These are phyloP conservation scores for Leuciscus waleckii DNA, from an alignment of 2,797 vertebrate genomes.

Conservation along the genomic window DNA sequence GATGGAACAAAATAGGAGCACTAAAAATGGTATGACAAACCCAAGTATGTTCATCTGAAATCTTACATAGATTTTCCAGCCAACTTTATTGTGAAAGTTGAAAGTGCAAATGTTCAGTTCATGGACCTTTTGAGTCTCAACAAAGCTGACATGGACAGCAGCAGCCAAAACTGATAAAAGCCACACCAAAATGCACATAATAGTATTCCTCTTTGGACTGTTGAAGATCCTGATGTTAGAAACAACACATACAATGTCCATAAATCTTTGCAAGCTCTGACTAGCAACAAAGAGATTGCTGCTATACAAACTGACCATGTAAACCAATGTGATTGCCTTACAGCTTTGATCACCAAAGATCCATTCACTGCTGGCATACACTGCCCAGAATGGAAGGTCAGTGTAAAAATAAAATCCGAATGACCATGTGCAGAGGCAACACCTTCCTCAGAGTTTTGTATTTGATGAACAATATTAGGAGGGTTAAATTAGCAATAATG, in stretches of 20 bases:
- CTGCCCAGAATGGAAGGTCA: constrained; percentile 78
- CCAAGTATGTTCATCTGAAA: constrained; percentile 73
- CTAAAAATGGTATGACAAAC: constrained; percentile 74
- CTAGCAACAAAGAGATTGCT: constrained; percentile 78
- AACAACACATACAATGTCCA: constrained; percentile 64
- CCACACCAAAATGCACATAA: constrained; percentile 66
- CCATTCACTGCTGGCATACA: constrained; percentile 67
- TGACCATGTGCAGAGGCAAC: constrained; percentile 74
- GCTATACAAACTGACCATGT: constrained; percentile 76
- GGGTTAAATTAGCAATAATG: constrained; percentile 67
- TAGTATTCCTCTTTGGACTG: constrained; percentile 45
- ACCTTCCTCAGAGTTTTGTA: constrained; percentile 61
- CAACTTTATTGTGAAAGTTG: constrained; percentile 65
- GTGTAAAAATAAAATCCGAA: constrained; percentile 77
- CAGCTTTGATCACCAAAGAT: constrained; percentile 73
- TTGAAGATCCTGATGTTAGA: constrained; percentile 46
- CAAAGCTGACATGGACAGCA: constrained; percentile 73
- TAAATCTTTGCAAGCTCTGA: constrained; percentile 76
- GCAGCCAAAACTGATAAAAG: constrained; percentile 68
- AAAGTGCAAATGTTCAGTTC: constrained; percentile 65
- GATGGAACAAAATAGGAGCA: constrained; percentile 73
- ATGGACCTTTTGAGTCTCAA: constrained; percentile 48
- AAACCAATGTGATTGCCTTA: constrained; percentile 70
- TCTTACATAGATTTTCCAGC: constrained; percentile 73
- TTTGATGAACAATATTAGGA: constrained; percentile 67